phyloP scores from a whole-genome alignment of 2,113 vertebrate species.

The Salvelinus fontinalis region DNA sequence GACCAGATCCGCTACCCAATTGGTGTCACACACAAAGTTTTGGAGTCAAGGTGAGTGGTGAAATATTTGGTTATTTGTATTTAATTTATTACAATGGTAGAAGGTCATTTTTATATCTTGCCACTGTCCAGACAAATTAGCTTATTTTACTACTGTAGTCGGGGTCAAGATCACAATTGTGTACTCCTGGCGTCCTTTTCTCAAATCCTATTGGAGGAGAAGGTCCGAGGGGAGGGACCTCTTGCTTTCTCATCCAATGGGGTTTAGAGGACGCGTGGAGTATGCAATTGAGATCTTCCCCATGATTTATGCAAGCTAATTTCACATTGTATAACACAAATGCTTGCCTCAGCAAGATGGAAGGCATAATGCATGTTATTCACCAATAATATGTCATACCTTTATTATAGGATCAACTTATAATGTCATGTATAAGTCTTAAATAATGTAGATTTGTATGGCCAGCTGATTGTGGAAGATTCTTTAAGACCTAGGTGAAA shows the following conservation, averaged over 20 bases:
- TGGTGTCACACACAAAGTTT: constrained; percentile 36
- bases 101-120: constrained; percentile 10
- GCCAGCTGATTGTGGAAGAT: not conserved
- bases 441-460: not conserved
- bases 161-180: too few species aligned
- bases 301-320: not conserved
- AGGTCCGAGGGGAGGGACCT: too few species aligned
- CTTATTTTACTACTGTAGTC: not conserved
- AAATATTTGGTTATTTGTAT: not conserved
- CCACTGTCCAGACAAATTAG: not conserved
- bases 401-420: not conserved
- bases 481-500: too few species aligned
- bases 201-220: not conserved
- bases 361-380: too few species aligned
- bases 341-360: not conserved
- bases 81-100: not conserved
- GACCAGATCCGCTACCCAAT: constrained; percentile 39
- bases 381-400: not conserved
- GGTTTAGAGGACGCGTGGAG: too few species aligned
- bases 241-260: too few species aligned
- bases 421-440: not conserved
- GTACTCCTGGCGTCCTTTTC: too few species aligned
- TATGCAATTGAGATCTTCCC: not conserved
- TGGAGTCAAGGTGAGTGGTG: constrained; percentile 55
- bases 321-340: not conserved